These are phyloP conservation scores for Acleris sparsana DNA, from an alignment of 2,888 invertebrate species.

Conservation along the genomic window DNA sequence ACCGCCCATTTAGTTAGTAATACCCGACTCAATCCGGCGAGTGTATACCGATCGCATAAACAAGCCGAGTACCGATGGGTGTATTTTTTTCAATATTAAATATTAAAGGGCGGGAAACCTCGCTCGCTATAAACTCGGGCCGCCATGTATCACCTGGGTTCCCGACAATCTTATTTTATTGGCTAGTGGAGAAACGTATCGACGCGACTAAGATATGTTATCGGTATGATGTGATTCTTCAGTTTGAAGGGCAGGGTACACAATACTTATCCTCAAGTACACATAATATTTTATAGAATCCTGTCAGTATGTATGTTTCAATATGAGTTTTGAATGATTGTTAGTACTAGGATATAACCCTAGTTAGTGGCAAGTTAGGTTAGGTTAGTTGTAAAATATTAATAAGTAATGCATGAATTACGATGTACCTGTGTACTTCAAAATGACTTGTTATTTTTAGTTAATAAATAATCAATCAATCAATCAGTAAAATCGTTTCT, in stretches of 20 bases:
- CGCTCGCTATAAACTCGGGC: slow-evolving; percentile 74
- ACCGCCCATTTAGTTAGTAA: slow-evolving; percentile 42
- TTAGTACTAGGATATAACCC: too few species aligned
- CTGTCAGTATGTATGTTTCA: too few species aligned
- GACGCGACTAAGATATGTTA: slow-evolving; percentile 30
- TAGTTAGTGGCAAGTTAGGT: too few species aligned
- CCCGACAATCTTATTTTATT: slow-evolving; percentile 76
- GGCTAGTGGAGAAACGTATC: slow-evolving; percentile 53
- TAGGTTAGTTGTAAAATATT: too few species aligned
- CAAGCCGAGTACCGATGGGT: slow-evolving; percentile 67
- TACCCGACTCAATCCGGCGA: slow-evolving; percentile 44
- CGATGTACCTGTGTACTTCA: too few species aligned
- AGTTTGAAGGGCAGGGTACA: neutral
- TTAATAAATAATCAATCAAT: too few species aligned
- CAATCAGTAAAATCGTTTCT: too few species aligned
- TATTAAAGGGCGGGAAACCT: slow-evolving; percentile 78
- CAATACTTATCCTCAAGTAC: too few species aligned
- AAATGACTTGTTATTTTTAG: too few species aligned
- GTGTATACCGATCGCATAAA: slow-evolving; percentile 55
- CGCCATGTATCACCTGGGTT: slow-evolving; percentile 76
- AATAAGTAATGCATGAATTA: too few species aligned
- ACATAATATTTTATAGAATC: too few species aligned
- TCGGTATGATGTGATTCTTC: slow-evolving; percentile 27
- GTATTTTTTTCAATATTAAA: slow-evolving; percentile 74
- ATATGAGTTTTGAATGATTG: too few species aligned